Evolutionary conservation across 2,888 invertebrate species (phyloP), one percentile per base, ranked within the genome.

Genomic region (Agonopterix subpropinquella): DNA sequence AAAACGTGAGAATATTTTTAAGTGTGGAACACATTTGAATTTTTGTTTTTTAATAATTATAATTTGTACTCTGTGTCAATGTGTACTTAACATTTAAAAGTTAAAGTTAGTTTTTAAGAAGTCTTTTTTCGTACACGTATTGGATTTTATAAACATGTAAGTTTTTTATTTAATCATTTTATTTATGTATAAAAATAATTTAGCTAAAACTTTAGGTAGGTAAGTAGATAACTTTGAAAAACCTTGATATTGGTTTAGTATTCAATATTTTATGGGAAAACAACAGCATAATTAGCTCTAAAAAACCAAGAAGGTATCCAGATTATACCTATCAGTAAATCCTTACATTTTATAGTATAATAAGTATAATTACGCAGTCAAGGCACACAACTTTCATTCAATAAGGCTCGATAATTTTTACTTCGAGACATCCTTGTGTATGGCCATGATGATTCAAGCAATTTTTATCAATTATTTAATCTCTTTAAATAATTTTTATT

Each of bases 381-480:
- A 55, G 55, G 55, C 47, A 5, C 41, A 10, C 51, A 45, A 47
- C 53, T 55, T 55, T 55, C 51, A 47, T 48, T 49, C 47, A 49
- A 46, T 44, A 49, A 28, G 28, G 5, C 28, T 28, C 45, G 4
- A 11, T 36, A 11, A 39, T 43, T 42, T 49, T 37, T 41, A 28
- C 28, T 28, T 9, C 43, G 43, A 47, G 8, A 45, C 52, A 52
- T 54, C 54, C 48, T 54, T 52, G 50, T 10, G 11, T 37, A 8
- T 42, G 28, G 4, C 28, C 28, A 28, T 28, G 28, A 28, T 28
- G 4, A 1, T 2, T 4, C 4, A 18, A 18, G 18, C 18, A 18
- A 18, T 18, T 18, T 28, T 28, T 28, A 28, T 7, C 28, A 28
- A 28, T 28, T 28, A 5, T n/a, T n/a, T 28, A 28, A 28, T 28